Conservation (phyloP, 2,113 vertebrate genomes). For the Cnemophilus loriae region DNA sequence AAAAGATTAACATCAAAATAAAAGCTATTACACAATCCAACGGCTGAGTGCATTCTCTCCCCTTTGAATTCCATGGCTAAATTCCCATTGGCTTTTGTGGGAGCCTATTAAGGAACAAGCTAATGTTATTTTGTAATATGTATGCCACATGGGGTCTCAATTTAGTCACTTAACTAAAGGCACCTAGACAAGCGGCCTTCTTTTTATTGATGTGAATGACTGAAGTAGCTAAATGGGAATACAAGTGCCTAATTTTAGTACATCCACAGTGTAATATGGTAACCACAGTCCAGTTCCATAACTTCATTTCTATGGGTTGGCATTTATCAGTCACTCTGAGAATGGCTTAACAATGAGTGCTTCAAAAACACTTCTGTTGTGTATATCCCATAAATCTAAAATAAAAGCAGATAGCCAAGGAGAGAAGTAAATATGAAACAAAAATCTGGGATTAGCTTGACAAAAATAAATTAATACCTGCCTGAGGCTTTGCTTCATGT, state of each 20-base stretch:
- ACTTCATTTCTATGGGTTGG: background rate
- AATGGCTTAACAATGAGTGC: background rate
- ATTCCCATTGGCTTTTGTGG: background rate
- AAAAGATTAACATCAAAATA: slow-evolving; percentile 29
- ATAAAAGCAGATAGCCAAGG: background rate
- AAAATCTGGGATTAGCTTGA: background rate
- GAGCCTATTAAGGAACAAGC: background rate
- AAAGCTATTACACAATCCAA: slow-evolving; percentile 42
- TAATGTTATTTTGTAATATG: slow-evolving; percentile 22
- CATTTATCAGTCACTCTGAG: background rate
- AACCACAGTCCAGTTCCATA: background rate
- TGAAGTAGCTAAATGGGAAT: background rate
- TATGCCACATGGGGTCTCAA: background rate
- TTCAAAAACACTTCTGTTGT: background rate
- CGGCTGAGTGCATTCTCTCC: background rate
- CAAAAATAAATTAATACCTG: background rate
- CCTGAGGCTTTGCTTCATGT: background rate
- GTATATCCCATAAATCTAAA: background rate
- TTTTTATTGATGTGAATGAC: background rate
- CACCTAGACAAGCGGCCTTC: background rate
- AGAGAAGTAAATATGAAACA: background rate
- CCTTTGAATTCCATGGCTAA: slow-evolving; percentile 38
- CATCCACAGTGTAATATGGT: background rate
- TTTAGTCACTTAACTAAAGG: slow-evolving; percentile 27
- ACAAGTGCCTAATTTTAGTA: background rate